Conservation (phyloP, 2,888 invertebrate genomes). For the Drepanosiphum platanoidis region DNA sequence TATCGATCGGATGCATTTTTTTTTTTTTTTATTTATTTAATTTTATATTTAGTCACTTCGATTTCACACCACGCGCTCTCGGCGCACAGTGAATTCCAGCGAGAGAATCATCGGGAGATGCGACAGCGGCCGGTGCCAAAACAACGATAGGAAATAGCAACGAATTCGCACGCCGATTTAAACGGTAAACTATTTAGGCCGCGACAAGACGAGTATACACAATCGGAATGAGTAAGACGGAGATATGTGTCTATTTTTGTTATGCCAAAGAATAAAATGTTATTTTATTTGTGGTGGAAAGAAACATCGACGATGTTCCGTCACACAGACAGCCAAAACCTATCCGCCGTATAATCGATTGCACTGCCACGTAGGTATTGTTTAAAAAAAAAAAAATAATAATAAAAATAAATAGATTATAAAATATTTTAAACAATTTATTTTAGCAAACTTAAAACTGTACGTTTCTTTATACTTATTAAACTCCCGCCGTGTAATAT, state of each 20-base stretch:
- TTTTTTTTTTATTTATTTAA: slow-evolving; percentile 21
- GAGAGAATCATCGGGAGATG: slow-evolving; percentile 14
- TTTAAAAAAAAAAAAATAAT: background rate
- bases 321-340: slow-evolving; percentile 15
- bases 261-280: slow-evolving; percentile 36
- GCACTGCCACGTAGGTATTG: background rate
- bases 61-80: background rate
- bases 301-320: slow-evolving; percentile 1
- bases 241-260: slow-evolving; percentile 53
- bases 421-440: background rate
- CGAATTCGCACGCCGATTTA: slow-evolving; percentile 53
- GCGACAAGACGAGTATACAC: slow-evolving; percentile 14
- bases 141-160: slow-evolving; percentile 53
- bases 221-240: slow-evolving; percentile 43
- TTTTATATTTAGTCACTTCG: slow-evolving; percentile 43
- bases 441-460: background rate
- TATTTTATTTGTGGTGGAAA: slow-evolving; percentile 15
- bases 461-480: background rate
- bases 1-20: background rate
- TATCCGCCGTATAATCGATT: slow-evolving; percentile 1
- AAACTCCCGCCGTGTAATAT: background rate
- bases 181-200: slow-evolving; percentile 57
- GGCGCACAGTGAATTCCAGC: slow-evolving; percentile 31
- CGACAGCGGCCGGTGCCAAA: slow-evolving; percentile 40
- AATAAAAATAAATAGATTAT: too few species aligned